Base-by-base conservation (phyloP, 2,888 invertebrate genomes). In the Drosophila austrosaltans region DNA sequence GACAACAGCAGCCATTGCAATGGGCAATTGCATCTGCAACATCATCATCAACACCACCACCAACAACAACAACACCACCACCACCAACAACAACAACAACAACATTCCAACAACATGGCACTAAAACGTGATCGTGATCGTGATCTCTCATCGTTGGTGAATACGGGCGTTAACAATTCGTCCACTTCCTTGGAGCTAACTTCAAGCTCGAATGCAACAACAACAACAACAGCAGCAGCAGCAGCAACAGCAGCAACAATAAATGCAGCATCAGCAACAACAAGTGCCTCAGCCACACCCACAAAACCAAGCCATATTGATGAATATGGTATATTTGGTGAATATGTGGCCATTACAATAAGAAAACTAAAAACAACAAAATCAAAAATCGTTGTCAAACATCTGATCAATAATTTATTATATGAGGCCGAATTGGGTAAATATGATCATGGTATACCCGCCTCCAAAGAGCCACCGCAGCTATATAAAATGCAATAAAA, bases 341-440 rank as follows among this genome's bases (percentile, higher is more conserved):
- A 91, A 68, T 92, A 92, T 66, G 91, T 91, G 70, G 91, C 91
- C 69, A 90, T 91, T 66, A 91, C 91, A 57, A 92, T 91, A 79
- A 82, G 92, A 62, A 92, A 91, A 63, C 75, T 91, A 61, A 91
- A 91, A 79, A 91, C 91, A 22, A 79, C 90, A 66, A 91, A 92
- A 72, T 90, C 92, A 22, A 90, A 91, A 77, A 91, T 91, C 30
- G 92, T 91, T 36, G 91, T 92, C 42, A 91, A 91, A 70, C 91
- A 91, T 76, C 78, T 91, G 75, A 91, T 91, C 72, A 91, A 91
- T 63, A 91, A 91, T 81, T 75, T 91, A 61, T 75, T 91, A 3
- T 91, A 91, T 30, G 91, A 91, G 68, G 91, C 92, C 8, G 92
- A 91, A 79, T 76, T 92, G 80, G 91, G 91, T 7, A 88, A 91